Percentiles rank a stretch among this genome's conserved stretches.
phyloP scores from a whole-genome alignment of 1,140 invertebrate genomes.

The Gryon sp. region DNA sequence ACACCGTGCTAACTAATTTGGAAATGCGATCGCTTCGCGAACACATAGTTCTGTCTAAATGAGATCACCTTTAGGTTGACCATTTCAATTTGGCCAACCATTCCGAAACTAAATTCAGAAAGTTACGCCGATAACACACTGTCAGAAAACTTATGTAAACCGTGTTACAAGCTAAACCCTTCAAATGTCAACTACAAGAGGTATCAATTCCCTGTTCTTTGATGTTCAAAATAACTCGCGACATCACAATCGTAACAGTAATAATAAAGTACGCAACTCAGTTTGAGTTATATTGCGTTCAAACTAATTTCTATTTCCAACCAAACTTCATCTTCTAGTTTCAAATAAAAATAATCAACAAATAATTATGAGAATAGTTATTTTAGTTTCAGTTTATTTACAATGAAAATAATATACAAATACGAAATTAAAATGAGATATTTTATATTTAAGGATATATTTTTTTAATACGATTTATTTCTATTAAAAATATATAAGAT shows the following conservation, averaged over 20 bases:
- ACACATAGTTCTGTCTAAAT: slow-evolving; percentile 48
- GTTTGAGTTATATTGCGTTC: slow-evolving; percentile 27
- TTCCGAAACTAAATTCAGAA: slow-evolving; percentile 50
- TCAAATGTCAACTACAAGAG: slow-evolving; percentile 48
- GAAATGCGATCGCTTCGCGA: slow-evolving; percentile 33
- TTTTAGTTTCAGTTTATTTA: no score
- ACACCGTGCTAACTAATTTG: slow-evolving; percentile 47
- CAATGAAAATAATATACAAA: no score
- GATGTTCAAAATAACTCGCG: slow-evolving; percentile 3
- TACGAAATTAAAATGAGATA: no score
- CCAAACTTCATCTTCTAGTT: slow-evolving; percentile 6
- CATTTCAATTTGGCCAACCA: slow-evolving; percentile 47
- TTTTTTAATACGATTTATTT: no score
- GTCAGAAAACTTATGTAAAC: slow-evolving; percentile 49
- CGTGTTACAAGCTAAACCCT: slow-evolving; percentile 9
- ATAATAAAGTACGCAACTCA: slow-evolving; percentile 25
- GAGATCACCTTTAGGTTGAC: slow-evolving; percentile 50
- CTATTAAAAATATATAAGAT: no score
- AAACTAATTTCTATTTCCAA: slow-evolving; percentile 17
- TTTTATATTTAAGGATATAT: no score
- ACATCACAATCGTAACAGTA: slow-evolving; percentile 31
- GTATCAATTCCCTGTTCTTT: slow-evolving; percentile 35
- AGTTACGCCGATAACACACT: slow-evolving; percentile 41
- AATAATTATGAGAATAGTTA: no score
- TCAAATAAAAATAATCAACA: slow-evolving; percentile 8